phyloP scores from a whole-genome alignment of 2,797 vertebrate genomes.

The Girardinus metallicus region DNA sequence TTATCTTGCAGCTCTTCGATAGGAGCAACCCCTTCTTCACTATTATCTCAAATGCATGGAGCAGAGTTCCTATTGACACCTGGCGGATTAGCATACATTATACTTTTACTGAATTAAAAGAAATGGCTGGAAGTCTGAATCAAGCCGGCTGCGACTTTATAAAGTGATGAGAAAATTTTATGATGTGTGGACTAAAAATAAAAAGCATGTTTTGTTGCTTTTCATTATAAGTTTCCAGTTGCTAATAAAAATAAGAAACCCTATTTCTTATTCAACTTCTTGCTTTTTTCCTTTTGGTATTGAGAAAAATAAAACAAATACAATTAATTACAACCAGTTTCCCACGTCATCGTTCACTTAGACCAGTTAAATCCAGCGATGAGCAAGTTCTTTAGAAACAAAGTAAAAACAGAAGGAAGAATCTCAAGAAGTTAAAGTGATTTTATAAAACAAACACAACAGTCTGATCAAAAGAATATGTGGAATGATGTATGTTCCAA shows the following conservation, averaged over 20 bases:
- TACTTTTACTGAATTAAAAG: conserved; percentile 75
- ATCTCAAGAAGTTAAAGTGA: conserved; percentile 4
- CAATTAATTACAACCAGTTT: background rate
- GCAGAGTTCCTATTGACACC: conserved; percentile 81
- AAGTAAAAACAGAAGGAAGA: conserved; percentile 1
- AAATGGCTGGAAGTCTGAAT: conserved; percentile 56
- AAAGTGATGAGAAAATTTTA: conserved; percentile 33
- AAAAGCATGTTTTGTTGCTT: background rate
- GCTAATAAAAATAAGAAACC: background rate
- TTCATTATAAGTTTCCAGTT: background rate
- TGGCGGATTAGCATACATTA: conserved; percentile 84
- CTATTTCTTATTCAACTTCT: background rate
- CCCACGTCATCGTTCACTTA: background rate
- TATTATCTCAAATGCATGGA: conserved; percentile 84
- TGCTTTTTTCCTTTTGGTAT: background rate
- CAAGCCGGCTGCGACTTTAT: conserved; percentile 42
- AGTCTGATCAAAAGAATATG: background rate
- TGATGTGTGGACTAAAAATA: background rate
- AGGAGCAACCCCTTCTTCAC: conserved; percentile 76
- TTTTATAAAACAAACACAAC: conserved; percentile 14
- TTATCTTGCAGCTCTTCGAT: conserved; percentile 82
- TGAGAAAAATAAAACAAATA: background rate
- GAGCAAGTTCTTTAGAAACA: background rate
- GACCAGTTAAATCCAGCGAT: background rate
- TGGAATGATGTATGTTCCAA: conserved; percentile 21